Base-by-base conservation (phyloP, 2,113 vertebrate species). In the Toxotes chatareus region DNA sequence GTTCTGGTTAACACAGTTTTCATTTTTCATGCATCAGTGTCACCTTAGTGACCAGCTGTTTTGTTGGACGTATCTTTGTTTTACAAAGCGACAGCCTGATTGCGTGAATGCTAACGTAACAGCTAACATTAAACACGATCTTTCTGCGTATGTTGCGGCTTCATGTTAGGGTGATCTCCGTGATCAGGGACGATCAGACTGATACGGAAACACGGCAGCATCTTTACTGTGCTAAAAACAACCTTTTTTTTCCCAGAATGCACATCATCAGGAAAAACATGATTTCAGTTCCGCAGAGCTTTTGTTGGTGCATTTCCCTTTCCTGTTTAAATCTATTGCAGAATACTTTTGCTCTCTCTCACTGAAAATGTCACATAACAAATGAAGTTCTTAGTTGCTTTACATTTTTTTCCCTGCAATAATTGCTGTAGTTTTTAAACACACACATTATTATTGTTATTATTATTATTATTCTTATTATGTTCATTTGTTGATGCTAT, bases 321-420 rank as follows among this genome's bases (percentile, higher is more conserved):
- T 27, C 27, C 63, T 14, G 2, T 51, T 62, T 9, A 44, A 76
- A 82, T 85, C 80, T 86, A 87, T 87, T 91, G 90, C 91, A 91
- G 86, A 88, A 88, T 78, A 59, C 46, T 75, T 5, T 38, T 14
- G 72, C 49, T 73, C 44, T 80, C 73, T 78, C 77, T 76, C 78
- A 19, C 21, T 80, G 85, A 64, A 75, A 47, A 75, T 64, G 57
- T 80, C 85, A 75, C 86, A 70, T 47, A 87, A 89, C 86, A 80
- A 83, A 84, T 73, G 61, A 32, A 66, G 57, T 70, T 78, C 88
- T 72, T 23, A 77, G 86, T 84, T 90, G 57, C 78, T 89, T 89
- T 84, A 87, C 88, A 85, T 82, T 76, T 86, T 80, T 90, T 86
- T 89, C 88, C 91, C 89, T 92, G 92, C 89, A 86, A 80, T 85